These are phyloP conservation scores for Erinaceus europaeus DNA, from an alignment of 2,113 vertebrate genomes.

Conservation along the genomic window DNA sequence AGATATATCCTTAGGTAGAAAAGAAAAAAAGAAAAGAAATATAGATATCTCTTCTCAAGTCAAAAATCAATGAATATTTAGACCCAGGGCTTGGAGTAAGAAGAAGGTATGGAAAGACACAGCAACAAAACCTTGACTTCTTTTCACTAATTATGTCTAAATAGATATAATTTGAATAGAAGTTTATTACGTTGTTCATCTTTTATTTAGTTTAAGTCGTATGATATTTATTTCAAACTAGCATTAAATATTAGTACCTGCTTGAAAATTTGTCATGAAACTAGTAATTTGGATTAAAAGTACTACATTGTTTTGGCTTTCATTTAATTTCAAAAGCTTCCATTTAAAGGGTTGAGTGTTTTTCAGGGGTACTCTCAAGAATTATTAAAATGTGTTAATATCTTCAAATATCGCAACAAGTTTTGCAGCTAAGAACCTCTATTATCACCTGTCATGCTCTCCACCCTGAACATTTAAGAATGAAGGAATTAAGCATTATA, in stretches of 20 bases:
- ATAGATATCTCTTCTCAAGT: background rate
- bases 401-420: conserved; percentile 25
- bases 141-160: background rate
- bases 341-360: background rate
- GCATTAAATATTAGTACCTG: background rate
- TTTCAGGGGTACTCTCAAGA: background rate
- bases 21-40: background rate
- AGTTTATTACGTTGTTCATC: background rate
- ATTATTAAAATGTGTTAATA: conserved; percentile 51
- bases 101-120: rapidly evolving
- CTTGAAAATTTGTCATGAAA: conserved; percentile 14
- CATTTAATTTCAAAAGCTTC: background rate
- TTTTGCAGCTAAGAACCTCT: background rate
- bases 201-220: background rate
- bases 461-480: background rate
- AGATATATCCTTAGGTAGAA: background rate
- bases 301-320: conserved; percentile 26
- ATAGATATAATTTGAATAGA: background rate
- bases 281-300: background rate
- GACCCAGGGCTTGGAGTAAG: background rate
- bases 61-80: background rate
- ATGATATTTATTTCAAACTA: conserved; percentile 18
- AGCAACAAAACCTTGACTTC: background rate
- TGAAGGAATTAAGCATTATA: background rate
- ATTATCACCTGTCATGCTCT: background rate